Evolutionary conservation across 2,888 invertebrate genomes (phyloP), one percentile per base, ranked within the genome.

Genomic region (Drosophila helvetica): DNA sequence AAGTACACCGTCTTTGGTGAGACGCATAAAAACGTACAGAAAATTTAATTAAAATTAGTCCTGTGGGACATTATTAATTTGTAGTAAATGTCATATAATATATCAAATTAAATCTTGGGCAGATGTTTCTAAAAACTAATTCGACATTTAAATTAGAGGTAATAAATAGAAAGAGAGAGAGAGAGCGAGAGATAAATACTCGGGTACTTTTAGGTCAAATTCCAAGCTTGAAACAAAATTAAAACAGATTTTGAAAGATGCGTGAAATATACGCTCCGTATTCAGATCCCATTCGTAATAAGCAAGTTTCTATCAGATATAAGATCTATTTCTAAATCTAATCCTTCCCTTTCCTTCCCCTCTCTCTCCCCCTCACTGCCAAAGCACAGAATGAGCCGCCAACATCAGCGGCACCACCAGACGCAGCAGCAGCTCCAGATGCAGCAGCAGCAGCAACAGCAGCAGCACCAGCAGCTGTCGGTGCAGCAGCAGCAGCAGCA

Each of bases 401-500:
- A 90, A 78, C 86, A 91, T 72, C 81, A 82, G 88, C 81, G 87
- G 88, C 82, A 87, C 42, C 91, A 91, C 71, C 90, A 90, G 78
- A 90, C 90, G 77, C 89, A 78, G 96, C 88, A 89, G 19, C 78
- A 75, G 78, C 89, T 88, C n/a, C 78, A 75, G 78, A 89, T 89
- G 80, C 82, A 89, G 78, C 89, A 90, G 78, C 90, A 90, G 75
- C 89, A 79, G 96, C 86, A 88, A 38, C 86, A 70, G n/a, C 91
- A 91, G 71, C 90, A 89, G 68, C 84, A 90, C 62, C 90, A 91
- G 60, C 91, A 90, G 74, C 88, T 79, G 96, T 82, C 89, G 75
- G 79, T 77, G 71, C 83, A 89, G 60, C 89, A 90, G 63, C 88
- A 88, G 74, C 90, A 81, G 96, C 89, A 91, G 74, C 91, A 91